phyloP scores from a whole-genome alignment of 2,888 invertebrate species.

The Oscheius onirici region DNA sequence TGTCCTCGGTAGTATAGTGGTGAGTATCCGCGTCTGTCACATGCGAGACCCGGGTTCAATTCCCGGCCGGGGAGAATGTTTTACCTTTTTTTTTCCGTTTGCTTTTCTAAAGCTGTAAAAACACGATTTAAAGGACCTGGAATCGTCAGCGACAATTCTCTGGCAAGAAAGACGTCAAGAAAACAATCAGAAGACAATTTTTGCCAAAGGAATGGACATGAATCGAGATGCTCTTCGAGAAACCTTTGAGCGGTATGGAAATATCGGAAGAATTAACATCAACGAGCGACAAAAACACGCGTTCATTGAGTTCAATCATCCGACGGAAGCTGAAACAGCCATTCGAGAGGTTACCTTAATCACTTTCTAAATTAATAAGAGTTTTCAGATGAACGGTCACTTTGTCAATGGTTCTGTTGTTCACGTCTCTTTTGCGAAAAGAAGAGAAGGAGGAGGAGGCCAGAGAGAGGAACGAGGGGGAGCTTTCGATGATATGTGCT shows the following conservation, averaged over 20 bases:
- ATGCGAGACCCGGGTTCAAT: conserved; percentile 30
- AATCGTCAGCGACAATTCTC: not conserved
- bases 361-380: not conserved
- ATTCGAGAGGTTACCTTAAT: conserved; percentile 6
- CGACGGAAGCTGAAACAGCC: conserved; percentile 11
- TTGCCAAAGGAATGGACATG: conserved; percentile 16
- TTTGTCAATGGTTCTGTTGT: conserved; percentile 39
- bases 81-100: not conserved
- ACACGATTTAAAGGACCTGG: not conserved
- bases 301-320: conserved; percentile 21
- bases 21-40: conserved; percentile 31
- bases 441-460: conserved; percentile 16
- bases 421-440: conserved; percentile 41
- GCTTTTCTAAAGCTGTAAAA: not conserved
- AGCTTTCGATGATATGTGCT: conserved; percentile 6
- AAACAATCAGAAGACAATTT: conserved; percentile 15
- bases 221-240: conserved; percentile 24
- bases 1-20: conserved; percentile 30
- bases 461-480: not conserved
- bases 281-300: conserved; percentile 34
- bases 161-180: not conserved
- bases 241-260: conserved; percentile 33
- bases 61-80: conserved; percentile 20
- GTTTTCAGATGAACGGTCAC: conserved; percentile 42
- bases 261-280: conserved; percentile 33